These are phyloP conservation scores for Syngnathoides biaculeatus DNA, from an alignment of 2,113 vertebrate species.

Conservation along the genomic window DNA sequence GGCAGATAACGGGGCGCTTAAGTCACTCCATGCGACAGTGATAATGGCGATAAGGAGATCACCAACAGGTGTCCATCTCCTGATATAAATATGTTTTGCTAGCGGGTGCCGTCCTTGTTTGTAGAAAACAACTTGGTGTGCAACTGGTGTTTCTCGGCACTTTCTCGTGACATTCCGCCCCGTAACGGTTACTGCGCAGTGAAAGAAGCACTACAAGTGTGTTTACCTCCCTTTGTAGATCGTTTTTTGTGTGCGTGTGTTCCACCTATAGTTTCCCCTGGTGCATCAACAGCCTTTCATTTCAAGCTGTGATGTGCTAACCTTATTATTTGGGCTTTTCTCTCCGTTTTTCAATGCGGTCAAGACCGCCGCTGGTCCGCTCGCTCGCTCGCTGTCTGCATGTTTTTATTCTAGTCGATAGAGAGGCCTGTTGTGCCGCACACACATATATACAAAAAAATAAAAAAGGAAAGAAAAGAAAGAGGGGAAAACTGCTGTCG, in stretches of 20 bases:
- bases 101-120: neutral
- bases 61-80: constrained; percentile 41
- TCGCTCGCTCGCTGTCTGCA: constrained; percentile 44
- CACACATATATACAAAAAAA: constrained; percentile 16
- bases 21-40: constrained; percentile 36
- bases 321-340: constrained; percentile 56
- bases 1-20: constrained; percentile 38
- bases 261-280: constrained; percentile 9
- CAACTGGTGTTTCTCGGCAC: neutral
- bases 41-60: constrained; percentile 44
- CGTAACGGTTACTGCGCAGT: constrained; percentile 31
- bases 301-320: constrained; percentile 54
- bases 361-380: constrained; percentile 41
- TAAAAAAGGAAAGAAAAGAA: neutral
- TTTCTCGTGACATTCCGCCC: constrained; percentile 4
- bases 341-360: constrained; percentile 40
- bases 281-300: constrained; percentile 55
- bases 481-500: constrained; percentile 30
- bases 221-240: constrained; percentile 32
- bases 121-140: constrained; percentile 1
- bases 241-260: constrained; percentile 19
- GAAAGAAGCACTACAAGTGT: constrained; percentile 15
- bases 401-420: constrained; percentile 62
- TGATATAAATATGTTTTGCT: constrained; percentile 40
- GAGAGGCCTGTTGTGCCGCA: constrained; percentile 58